phyloP scores from a whole-genome alignment of 2,113 vertebrate genomes.

The Oncorhynchus mykiss region DNA sequence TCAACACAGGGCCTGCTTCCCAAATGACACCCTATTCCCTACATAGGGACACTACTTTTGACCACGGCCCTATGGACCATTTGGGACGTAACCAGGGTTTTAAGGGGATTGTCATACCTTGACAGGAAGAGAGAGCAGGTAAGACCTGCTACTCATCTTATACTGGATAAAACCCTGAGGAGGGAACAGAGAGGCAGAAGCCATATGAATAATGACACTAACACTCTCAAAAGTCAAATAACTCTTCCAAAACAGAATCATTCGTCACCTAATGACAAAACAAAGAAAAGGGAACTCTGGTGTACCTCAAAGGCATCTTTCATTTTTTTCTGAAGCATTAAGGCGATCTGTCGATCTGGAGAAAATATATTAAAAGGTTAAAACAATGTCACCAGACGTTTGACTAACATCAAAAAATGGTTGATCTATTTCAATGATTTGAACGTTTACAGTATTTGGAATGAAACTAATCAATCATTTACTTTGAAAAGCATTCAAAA shows the following conservation, averaged over 20 bases:
- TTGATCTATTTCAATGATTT: not conserved
- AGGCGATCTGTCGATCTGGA: conserved; percentile 73
- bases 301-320: conserved; percentile 74
- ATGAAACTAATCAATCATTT: no score
- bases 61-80: not conserved
- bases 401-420: not conserved
- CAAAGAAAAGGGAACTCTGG: not conserved
- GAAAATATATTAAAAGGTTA: not conserved
- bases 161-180: conserved; percentile 64
- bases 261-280: not conserved
- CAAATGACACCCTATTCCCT: not conserved
- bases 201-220: no score
- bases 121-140: conserved; percentile 66
- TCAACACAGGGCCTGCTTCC: not conserved
- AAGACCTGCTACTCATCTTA: conserved; percentile 64
- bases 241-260: not conserved
- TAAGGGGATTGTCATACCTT: conserved; percentile 57
- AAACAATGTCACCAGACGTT: not conserved
- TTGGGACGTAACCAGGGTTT: no score
- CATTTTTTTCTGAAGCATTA: conserved; percentile 77
- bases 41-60: not conserved
- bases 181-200: not conserved
- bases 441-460: no score
- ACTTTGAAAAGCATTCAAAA: no score
- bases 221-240: no score